Conservation (phyloP, 2,888 invertebrate species). For the Tipula confusa region DNA sequence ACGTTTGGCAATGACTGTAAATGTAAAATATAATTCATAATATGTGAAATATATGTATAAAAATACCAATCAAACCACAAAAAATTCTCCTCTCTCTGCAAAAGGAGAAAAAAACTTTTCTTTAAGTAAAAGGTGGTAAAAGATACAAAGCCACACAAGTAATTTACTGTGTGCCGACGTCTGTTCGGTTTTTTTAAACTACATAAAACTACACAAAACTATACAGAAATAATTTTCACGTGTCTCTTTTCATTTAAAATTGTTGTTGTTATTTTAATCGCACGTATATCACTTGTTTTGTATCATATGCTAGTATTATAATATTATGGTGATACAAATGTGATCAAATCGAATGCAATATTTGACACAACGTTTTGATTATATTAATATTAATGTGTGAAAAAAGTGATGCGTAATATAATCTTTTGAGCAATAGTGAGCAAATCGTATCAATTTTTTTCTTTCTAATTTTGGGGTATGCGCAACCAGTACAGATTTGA, state of each 20-base stretch:
- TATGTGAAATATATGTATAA: background rate
- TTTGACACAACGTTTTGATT: background rate
- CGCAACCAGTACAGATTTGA: no score
- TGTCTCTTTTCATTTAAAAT: background rate
- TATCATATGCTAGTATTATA: no score
- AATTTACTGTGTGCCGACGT: constrained; percentile 5
- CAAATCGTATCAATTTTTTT: no score
- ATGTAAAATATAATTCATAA: background rate
- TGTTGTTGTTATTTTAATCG: background rate
- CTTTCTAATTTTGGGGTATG: no score
- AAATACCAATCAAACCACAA: constrained; percentile 4
- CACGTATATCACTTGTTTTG: background rate
- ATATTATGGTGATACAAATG: background rate
- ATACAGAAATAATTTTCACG: constrained; percentile 25
- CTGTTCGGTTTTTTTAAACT: background rate
- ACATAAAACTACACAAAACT: background rate
- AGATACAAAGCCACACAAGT: background rate
- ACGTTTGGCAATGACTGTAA: no score
- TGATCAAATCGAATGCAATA: background rate
- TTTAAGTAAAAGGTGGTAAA: no score
- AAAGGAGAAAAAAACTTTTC: background rate
- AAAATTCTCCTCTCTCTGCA: constrained; percentile 16
- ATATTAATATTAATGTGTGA: background rate
- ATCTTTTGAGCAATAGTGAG: no score
- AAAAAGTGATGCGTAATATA: no score